Base-by-base conservation (phyloP, 2,797 vertebrate species). In the Ammospiza maritima region DNA sequence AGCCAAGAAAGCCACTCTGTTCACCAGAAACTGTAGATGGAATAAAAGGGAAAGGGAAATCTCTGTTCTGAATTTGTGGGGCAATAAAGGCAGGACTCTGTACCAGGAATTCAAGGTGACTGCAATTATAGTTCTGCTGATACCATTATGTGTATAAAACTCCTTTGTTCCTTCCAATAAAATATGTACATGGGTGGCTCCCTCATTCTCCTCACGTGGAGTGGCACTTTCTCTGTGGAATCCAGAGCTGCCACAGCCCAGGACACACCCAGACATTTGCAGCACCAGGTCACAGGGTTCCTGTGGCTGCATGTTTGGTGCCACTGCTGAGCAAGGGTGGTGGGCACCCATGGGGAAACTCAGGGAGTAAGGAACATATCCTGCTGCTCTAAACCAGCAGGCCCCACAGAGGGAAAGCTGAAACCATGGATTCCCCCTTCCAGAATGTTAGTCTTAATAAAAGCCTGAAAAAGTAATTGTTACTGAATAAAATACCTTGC, bases 61-160 rank as follows among this genome's bases (percentile, higher is more conserved):
- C 27, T 81, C 71, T 71, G 65, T 73, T 84, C 42, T 60, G 45
- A 58, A 23, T 77, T 79, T 5, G 2, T 8, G 7, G 47, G 70
- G 64, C 88, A 93, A 86, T 96, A 89, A 93, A 94, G 27, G 23
- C 67, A 91, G 94, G 95, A 96, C 94, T 96, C 85, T 93, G 93
- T n/a, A 90, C 90, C 10, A 17, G 4, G 26, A 77, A 83, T 8
- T 38, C 19, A 38, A 83, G 42, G 65, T 29, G 15, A 62, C 20
- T 40, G 75, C 57, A 42, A 25, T 73, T 76, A 60, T 3, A 44
- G 11, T 27, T 45, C 54, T 69, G 56, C 36, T 19, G 69, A 84
- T 58, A 69, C 38, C 51, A 44, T 22, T 20, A 11, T 0, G 12
- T 3, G 6, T 6, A 8, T 42, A 51, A 51, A 36, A 83, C 42